These are phyloP conservation scores for Pituophis catenifer DNA, from an alignment of 2,113 vertebrate species.

Conservation along the genomic window DNA sequence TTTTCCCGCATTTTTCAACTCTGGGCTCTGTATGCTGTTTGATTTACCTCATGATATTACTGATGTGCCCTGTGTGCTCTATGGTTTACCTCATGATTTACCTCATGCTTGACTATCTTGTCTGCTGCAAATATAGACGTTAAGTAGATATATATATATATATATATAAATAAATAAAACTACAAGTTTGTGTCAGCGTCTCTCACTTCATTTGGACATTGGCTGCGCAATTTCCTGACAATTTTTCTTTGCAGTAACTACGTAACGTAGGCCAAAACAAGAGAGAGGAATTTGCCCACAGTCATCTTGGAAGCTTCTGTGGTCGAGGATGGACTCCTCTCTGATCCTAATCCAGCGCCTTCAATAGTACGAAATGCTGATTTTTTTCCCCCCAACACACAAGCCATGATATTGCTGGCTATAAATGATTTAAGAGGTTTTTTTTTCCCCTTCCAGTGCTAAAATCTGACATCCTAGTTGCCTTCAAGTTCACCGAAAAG, in stretches of 20 bases:
- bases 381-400: not conserved
- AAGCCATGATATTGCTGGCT: not conserved
- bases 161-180: no score
- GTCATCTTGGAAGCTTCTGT: not conserved
- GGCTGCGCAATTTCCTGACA: not conserved
- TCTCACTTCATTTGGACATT: not conserved
- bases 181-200: not conserved
- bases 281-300: not conserved
- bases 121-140: not conserved
- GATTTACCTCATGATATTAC: not conserved
- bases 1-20: no score
- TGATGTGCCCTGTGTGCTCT: no score
- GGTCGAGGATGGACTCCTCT: not conserved
- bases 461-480: constrained; percentile 12
- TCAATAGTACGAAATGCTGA: not conserved
- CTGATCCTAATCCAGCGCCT: not conserved
- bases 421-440: not conserved
- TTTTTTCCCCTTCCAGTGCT: not conserved
- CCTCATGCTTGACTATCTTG: not conserved
- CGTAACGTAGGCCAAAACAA: not conserved
- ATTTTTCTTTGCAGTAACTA: not conserved
- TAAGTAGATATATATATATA: no score
- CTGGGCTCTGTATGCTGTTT: no score
- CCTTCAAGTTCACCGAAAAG: not conserved
- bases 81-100: no score